These are phyloP conservation scores for Cirrhinus mrigala DNA, from an alignment of 2,797 vertebrate genomes.

Conservation along the genomic window DNA sequence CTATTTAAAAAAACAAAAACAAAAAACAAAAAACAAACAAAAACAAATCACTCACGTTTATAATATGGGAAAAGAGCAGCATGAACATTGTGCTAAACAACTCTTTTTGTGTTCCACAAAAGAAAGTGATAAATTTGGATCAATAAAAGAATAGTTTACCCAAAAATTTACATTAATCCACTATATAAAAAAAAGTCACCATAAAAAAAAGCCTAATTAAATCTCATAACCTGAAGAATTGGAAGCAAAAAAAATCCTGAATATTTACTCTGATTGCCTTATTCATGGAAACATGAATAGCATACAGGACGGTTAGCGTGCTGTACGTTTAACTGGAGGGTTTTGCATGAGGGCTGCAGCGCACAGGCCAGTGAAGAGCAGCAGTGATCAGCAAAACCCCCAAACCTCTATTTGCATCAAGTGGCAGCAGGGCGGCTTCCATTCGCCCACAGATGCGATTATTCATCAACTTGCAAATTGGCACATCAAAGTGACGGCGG, in stretches of 20 bases:
- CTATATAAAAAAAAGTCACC: background rate
- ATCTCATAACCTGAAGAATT: background rate
- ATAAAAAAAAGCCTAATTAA: conserved; percentile 60
- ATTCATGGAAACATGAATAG: conserved; percentile 72
- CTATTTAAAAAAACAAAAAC: too few species aligned
- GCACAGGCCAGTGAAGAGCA: conserved; percentile 74
- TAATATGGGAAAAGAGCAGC: background rate
- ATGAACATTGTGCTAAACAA: background rate
- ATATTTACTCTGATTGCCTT: conserved; percentile 80
- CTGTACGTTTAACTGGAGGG: conserved; percentile 78
- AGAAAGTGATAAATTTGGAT: background rate
- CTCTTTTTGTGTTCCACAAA: background rate
- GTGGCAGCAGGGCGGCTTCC: conserved; percentile 73
- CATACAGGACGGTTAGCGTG: conserved; percentile 8
- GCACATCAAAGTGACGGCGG: conserved; percentile 84
- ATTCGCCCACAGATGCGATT: conserved; percentile 82
- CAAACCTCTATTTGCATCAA: conserved; percentile 73
- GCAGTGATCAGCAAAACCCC: conserved; percentile 27
- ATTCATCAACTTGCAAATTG: conserved; percentile 88
- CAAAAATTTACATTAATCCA: background rate
- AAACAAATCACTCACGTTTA: background rate
- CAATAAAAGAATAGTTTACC: background rate
- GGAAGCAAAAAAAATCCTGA: background rate
- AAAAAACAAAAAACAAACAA: too few species aligned
- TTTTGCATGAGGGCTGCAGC: conserved; percentile 75